A percentile compares a stretch with the other conserved stretches of the same genome.
Conservation (phyloP, 2,797 vertebrate genomes). For the Epinephelus awoara region DNA sequence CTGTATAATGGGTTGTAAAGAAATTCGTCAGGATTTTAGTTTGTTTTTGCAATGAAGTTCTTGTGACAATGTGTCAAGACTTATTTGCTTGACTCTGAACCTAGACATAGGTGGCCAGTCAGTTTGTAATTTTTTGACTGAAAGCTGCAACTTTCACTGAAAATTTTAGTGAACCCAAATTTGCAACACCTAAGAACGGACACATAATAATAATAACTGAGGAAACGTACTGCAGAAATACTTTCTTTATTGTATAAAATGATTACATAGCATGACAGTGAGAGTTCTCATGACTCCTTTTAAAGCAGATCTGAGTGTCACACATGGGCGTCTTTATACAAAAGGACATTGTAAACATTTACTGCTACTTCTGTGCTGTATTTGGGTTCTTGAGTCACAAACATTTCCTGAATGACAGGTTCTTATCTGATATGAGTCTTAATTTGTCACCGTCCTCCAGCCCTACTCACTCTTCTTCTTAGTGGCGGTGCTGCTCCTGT, state of each 20-base stretch:
- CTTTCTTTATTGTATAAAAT: neutral
- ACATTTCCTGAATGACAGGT: neutral
- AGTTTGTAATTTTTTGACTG: no score
- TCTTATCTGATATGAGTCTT: neutral
- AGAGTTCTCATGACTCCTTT: neutral
- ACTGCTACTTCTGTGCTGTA: neutral
- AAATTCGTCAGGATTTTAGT: no score
- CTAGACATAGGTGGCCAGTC: no score
- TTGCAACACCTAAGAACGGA: no score
- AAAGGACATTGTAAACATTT: conserved; percentile 20
- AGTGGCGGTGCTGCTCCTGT: conserved; percentile 62
- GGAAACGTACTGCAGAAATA: neutral
- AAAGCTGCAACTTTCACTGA: no score
- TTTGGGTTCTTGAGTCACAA: neutral
- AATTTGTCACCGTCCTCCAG: neutral
- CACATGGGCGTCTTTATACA: neutral
- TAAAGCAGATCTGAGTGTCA: neutral
- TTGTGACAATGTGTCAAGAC: no score
- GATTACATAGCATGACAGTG: neutral
- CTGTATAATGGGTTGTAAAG: no score
- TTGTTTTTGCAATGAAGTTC: no score
- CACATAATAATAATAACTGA: no score
- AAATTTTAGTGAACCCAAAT: no score
- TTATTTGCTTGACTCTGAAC: no score
- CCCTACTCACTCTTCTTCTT: conserved; percentile 80